phyloP scores from a whole-genome alignment of 1,140 invertebrate species.

The Chironomus tepperi region DNA sequence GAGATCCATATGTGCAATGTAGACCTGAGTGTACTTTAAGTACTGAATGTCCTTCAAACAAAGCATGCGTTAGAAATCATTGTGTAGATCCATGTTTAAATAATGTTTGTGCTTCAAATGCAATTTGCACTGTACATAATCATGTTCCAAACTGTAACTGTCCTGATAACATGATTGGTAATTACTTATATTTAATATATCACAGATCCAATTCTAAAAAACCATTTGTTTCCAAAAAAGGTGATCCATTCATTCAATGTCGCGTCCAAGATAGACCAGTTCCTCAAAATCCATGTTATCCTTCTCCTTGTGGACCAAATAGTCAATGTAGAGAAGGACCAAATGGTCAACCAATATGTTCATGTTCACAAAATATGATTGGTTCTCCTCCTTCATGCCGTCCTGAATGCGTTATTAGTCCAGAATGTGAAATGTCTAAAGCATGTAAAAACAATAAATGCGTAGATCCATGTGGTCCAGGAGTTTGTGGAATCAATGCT shows the following conservation, averaged over 20 bases:
- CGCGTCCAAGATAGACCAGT: constrained; percentile 42
- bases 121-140: constrained; percentile 68
- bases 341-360: constrained; percentile 41
- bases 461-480: constrained; percentile 46
- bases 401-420: constrained; percentile 50
- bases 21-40: constrained; percentile 77
- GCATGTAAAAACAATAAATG: constrained; percentile 52
- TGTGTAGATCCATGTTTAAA: constrained; percentile 69
- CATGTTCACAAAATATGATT: constrained; percentile 44
- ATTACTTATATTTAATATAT: constrained; percentile 33
- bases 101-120: constrained; percentile 60
- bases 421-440: constrained; percentile 45
- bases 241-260: constrained; percentile 69
- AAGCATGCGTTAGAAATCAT: constrained; percentile 63
- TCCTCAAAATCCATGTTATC: constrained; percentile 42
- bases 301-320: constrained; percentile 49
- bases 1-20: constrained; percentile 56
- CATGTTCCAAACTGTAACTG: constrained; percentile 44
- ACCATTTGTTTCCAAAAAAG: neutral
- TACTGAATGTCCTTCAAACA: constrained; percentile 65
- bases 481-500: constrained; percentile 57
- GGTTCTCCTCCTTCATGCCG: constrained; percentile 50
- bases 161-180: constrained; percentile 34
- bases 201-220: constrained; percentile 51
- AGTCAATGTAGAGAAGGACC: constrained; percentile 42